Conservation (phyloP, 2,888 invertebrate species). For the Limenitis camilla region DNA sequence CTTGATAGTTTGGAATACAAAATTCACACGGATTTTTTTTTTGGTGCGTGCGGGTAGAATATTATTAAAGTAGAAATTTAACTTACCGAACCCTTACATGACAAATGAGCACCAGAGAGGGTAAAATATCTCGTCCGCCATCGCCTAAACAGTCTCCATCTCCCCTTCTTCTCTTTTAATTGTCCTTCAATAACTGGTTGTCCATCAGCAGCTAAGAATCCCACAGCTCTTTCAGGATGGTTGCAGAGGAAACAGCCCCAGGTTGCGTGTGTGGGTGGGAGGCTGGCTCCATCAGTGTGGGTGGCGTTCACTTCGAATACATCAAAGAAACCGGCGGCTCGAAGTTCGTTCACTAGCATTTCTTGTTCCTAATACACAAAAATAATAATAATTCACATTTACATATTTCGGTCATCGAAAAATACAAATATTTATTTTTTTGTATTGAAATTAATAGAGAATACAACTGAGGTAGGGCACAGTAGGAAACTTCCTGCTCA, state of each 20-base stretch:
- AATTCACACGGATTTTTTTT: too few relatives aligned
- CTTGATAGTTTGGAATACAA: background rate
- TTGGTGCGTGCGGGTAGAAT: background rate
- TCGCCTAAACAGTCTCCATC: conserved; percentile 91
- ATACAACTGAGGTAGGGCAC: too few relatives aligned
- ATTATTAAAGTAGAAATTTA: background rate
- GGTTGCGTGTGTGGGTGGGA: conserved; percentile 42
- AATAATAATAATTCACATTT: background rate
- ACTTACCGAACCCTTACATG: conserved; percentile 87
- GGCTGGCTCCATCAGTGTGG: conserved; percentile 40
- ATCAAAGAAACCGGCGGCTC: conserved; percentile 92
- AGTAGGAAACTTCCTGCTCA: too few relatives aligned
- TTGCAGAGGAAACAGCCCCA: conserved; percentile 97
- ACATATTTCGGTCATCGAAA: too few relatives aligned
- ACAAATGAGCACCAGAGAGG: conserved; percentile 91
- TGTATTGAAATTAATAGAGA: too few relatives aligned
- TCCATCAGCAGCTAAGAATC: conserved; percentile 85
- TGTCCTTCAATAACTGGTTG: conserved; percentile 93
- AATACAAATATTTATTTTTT: too few relatives aligned
- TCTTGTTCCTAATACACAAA: conserved; percentile 83
- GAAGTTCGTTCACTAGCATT: conserved; percentile 86
- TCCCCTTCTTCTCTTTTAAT: conserved; percentile 92
- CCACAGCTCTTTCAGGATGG: conserved; percentile 91
- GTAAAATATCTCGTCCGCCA: conserved; percentile 97
- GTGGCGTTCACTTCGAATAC: conserved; percentile 85